Conservation (phyloP, 2,113 vertebrate species). For the Fulmarus glacialis region DNA sequence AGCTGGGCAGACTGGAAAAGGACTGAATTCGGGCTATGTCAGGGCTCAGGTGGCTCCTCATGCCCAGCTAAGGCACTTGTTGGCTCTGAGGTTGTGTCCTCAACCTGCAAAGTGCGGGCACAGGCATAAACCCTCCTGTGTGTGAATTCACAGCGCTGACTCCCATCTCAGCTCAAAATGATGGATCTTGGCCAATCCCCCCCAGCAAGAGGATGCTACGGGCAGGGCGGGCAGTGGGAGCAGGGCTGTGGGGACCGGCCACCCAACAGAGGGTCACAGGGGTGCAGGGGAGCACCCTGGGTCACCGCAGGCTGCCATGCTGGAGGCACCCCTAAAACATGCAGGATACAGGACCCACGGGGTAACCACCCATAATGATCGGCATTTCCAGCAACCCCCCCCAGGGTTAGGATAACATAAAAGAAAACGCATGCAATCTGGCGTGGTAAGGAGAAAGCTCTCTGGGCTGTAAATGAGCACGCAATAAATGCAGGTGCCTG, state of each 20-base stretch:
- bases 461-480: background rate
- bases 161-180: background rate
- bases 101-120: background rate
- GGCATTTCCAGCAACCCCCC: background rate
- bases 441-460: background rate
- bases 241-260: background rate
- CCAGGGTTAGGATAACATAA: background rate
- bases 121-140: background rate
- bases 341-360: background rate
- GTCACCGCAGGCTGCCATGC: background rate
- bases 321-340: background rate
- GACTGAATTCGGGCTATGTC: background rate
- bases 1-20: background rate
- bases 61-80: background rate
- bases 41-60: background rate
- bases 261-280: background rate
- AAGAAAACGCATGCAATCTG: background rate
- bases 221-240: background rate
- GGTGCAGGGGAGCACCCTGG: background rate
- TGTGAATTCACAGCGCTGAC: background rate
- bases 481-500: background rate
- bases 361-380: background rate
- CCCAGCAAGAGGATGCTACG: background rate
- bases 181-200: accelerated
- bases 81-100: background rate